Percentiles rank a stretch among this genome's conserved stretches.
Conservation (phyloP, 1,140 invertebrate species). For the Battus philenor region DNA sequence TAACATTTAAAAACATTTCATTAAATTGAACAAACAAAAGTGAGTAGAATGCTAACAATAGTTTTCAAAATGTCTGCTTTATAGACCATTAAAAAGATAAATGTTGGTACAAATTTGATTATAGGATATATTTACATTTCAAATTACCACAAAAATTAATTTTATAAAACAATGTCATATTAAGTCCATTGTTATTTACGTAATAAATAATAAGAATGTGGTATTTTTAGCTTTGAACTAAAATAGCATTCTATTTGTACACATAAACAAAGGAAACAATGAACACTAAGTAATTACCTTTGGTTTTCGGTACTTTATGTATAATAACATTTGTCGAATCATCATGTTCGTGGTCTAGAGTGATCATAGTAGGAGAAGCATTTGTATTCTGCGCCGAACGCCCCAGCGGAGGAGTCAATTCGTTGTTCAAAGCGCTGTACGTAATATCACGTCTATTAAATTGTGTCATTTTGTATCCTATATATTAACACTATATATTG, state of each 20-base stretch:
- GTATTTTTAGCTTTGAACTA: not conserved
- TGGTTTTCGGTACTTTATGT: constrained; percentile 66
- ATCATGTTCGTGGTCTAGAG: constrained; percentile 61
- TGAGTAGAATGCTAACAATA: no score
- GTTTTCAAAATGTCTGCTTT: no score
- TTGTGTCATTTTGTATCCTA: constrained; percentile 44
- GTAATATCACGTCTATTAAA: constrained; percentile 58
- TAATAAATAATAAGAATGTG: not conserved
- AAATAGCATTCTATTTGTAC: constrained; percentile 6
- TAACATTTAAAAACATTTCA: no score
- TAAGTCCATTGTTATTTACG: not conserved
- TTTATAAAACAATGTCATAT: constrained; percentile 12
- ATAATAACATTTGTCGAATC: constrained; percentile 64
- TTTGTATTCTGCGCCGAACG: constrained; percentile 36
- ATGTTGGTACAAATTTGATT: no score
- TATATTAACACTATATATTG: constrained; percentile 21
- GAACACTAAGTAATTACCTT: constrained; percentile 36
- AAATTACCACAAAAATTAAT: no score
- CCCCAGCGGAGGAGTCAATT: constrained; percentile 51
- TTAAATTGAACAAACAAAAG: no score
- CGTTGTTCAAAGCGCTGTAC: constrained; percentile 59
- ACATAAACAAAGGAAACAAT: constrained; percentile 26
- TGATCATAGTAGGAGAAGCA: constrained; percentile 50
- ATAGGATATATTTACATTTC: constrained; percentile 5
- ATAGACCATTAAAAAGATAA: no score